Base-by-base conservation (phyloP, 1,140 invertebrate species). In the Drosophila suzukii region DNA sequence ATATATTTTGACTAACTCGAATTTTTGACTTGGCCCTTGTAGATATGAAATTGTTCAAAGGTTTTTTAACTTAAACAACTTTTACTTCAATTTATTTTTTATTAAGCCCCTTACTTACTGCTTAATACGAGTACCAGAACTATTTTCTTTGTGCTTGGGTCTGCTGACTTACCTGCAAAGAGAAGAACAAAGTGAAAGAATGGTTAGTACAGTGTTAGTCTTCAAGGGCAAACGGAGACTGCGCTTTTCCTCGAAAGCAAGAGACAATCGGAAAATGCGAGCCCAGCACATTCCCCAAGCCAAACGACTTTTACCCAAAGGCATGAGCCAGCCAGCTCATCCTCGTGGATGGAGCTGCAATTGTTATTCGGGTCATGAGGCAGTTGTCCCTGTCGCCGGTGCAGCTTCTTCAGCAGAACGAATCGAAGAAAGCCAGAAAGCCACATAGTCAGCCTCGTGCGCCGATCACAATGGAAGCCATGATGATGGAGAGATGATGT, bases 301-400 rank as follows among this genome's bases (percentile, higher is more conserved):
- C 39, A 56, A 51, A 44, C 39, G 39, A 75, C 71, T 57, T 75
- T 68, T 57, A 51, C 30, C 44, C 30, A 38, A 43, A 24, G 36
- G 12, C 24, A 43, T 20, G 20, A 20, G 20, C 20, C 20, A 20
- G 2, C 20, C 20, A 20, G 20, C 47, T 24, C 47, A 24, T 36
- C 60, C 17, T 10, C 15, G 17, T 43, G 60, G 38, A 43, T 62
- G 34, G 30, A 13, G 38, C 11, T 65, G 38, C 50, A 51, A 46
- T 74, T 60, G 70, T 50, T 78, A 85, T 85, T 85, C 55, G 78
- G 81, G 81, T 85, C 81, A 81, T 59, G 62, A 47, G 68, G 71
- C 57, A 74, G 57, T 60, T 74, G 60, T 24, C 15, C 63, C 36
- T 53, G 61, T 30, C 36, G 61, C 65, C n/a, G 24, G 24, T 43